Evolutionary conservation across 2,113 vertebrate genomes (phyloP).

Genomic region (Podarcis muralis): DNA sequence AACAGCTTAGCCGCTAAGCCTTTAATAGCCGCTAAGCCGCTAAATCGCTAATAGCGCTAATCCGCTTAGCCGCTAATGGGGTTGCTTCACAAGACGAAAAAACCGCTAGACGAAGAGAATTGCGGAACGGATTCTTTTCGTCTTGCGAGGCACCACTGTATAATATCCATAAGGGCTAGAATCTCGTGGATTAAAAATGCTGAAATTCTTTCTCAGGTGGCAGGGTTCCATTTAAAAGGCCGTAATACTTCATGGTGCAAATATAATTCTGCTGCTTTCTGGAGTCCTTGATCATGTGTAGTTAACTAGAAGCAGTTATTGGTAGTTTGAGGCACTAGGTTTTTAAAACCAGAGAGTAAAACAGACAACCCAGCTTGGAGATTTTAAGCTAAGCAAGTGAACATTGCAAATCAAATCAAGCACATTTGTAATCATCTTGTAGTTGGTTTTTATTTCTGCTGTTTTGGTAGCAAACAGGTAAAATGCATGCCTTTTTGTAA

Average conservation of each 20-base stretch:
- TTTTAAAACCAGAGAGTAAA: not conserved
- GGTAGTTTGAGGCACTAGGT: not conserved
- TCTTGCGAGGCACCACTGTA: no score
- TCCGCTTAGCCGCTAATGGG: no score
- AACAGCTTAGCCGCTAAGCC: no score
- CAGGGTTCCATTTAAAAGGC: not conserved
- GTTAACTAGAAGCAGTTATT: not conserved
- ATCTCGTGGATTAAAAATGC: not conserved
- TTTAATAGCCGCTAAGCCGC: no score
- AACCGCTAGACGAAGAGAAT: no score
- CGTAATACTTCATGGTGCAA: not conserved
- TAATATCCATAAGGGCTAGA: not conserved
- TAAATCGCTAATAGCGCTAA: no score
- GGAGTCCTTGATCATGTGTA: not conserved
- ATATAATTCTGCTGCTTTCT: not conserved
- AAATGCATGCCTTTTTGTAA: conserved; percentile 10
- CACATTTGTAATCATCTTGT: not conserved
- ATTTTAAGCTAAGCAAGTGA: not conserved
- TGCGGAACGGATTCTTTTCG: no score
- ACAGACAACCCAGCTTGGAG: no score
- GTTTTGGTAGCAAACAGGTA: not conserved
- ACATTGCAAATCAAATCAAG: not conserved
- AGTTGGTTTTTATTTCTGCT: not conserved
- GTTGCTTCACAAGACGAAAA: no score
- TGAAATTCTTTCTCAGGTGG: not conserved